Conservation (phyloP, 2,888 invertebrate genomes). For the Zygothrica quintamaculata region DNA sequence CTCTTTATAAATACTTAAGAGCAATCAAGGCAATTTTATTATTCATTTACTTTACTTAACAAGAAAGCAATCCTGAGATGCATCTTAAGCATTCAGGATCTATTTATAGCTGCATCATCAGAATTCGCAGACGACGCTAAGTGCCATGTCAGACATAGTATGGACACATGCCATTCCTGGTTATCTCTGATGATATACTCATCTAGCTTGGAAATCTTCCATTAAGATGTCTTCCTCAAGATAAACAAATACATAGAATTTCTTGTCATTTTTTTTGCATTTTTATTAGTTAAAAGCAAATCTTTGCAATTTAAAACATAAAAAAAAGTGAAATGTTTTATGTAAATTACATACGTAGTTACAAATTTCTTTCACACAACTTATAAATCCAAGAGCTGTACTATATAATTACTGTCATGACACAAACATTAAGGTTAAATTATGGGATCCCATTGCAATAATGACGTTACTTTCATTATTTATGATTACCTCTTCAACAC, state of each 20-base stretch:
- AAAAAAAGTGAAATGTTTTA: no score
- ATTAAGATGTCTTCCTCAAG: not conserved
- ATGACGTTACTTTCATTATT: slow-evolving; percentile 20
- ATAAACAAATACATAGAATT: no score
- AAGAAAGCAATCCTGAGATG: not conserved
- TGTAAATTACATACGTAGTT: no score
- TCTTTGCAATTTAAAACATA: no score
- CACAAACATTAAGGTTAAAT: slow-evolving; percentile 30
- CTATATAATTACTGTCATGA: slow-evolving; percentile 13
- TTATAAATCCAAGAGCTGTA: not conserved
- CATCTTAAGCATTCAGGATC: slow-evolving; percentile 9
- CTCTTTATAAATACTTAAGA: not conserved
- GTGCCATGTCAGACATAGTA: slow-evolving; percentile 23
- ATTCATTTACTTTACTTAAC: slow-evolving; percentile 1
- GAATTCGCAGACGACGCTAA: slow-evolving; percentile 36
- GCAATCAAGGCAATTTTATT: slow-evolving; percentile 3
- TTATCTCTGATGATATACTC: not conserved
- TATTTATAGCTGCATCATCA: slow-evolving; percentile 38
- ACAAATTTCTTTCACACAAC: slow-evolving; percentile 7
- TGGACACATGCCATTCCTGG: slow-evolving; percentile 11
- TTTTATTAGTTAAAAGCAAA: no score
- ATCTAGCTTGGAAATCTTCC: not conserved
- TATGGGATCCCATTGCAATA: slow-evolving; percentile 28
- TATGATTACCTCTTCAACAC: slow-evolving; percentile 43
- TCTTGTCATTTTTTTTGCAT: no score